These are phyloP conservation scores for Leptopilina boulardi DNA, from an alignment of 1,140 invertebrate genomes.

Conservation along the genomic window DNA sequence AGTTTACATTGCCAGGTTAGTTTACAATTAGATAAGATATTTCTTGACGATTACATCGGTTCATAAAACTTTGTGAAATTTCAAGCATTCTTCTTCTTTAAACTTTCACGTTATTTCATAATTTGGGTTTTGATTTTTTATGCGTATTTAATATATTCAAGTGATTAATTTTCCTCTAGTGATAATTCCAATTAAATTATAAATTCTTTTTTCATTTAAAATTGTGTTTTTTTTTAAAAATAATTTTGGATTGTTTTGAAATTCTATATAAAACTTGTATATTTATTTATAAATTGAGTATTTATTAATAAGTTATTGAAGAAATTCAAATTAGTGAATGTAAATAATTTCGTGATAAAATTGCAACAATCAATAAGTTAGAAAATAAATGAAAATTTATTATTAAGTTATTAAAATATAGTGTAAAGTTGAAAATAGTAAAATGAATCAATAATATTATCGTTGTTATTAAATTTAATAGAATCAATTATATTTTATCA, in stretches of 20 bases:
- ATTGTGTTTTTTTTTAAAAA: no score
- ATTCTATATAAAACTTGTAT: no score
- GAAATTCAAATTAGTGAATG: no score
- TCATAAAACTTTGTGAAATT: neutral
- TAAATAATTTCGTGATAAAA: no score
- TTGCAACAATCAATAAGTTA: no score
- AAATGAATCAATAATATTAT: neutral
- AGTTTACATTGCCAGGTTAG: neutral
- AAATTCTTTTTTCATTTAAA: no score
- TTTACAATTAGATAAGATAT: slow-evolving; percentile 18
- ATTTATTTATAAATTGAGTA: no score
- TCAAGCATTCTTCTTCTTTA: neutral
- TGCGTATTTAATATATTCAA: neutral
- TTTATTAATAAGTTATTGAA: no score
- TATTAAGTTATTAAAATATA: neutral
- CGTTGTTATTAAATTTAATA: neutral
- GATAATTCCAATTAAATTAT: no score
- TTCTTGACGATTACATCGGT: neutral
- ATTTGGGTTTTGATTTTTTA: neutral
- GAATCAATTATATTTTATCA: neutral
- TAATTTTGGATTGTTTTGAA: no score
- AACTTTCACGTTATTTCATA: neutral
- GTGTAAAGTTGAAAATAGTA: neutral
- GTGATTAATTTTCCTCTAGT: neutral
- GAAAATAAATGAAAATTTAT: neutral